Evolutionary conservation across 1,140 invertebrate species (phyloP), one percentile per base, ranked within the genome.

Genomic region (Protaetia brevitarsis): DNA sequence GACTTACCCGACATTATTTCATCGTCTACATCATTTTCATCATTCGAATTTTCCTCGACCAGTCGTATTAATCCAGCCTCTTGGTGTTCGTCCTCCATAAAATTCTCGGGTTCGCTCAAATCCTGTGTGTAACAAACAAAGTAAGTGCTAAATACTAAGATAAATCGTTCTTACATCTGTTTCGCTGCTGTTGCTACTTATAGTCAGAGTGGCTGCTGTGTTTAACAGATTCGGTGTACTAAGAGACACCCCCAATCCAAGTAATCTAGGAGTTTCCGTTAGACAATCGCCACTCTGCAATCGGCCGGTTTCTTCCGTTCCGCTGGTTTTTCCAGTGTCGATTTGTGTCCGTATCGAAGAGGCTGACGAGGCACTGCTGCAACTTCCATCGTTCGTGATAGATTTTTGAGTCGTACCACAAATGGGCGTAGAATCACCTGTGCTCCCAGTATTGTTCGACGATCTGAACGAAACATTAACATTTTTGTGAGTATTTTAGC

Each of bases 1-100:
- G 62, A 73, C 68, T 80, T 78, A 89, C 88, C 90, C 75, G 87
- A 92, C 87, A 93, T 91, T 1, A 90, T 91, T 81, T 93, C 91
- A 70, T 93, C 68, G 68, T 78, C 76, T 0, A 78, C 74, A 68
- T 79, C 77, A 65, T 77, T 79, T 60, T 79, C 77, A 65, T 79
- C 77, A 63, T 78, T 77, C 11, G 76, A 77, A 66, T 71, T 76
- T 26, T 77, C 76, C 27, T 72, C 82, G 10, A 79, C 71, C 26
- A 79, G 73, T n/a, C n/a, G n/a, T 34, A 76, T 78, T 19, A 80
- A 64, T 66, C 78, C 79, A 4, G 77, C 75, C 36, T 80, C 81
- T 27, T 77, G 75, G 27, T 76, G 79, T 27, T 82, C 80, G 28
- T 86, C 78, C 68, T 87, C 84, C 28, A 84, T 79, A 71, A 83